A percentile compares a stretch with the other conserved stretches of the same genome.
Conservation (phyloP, 2,113 vertebrate species). For the Rhynchomys soricoides region DNA sequence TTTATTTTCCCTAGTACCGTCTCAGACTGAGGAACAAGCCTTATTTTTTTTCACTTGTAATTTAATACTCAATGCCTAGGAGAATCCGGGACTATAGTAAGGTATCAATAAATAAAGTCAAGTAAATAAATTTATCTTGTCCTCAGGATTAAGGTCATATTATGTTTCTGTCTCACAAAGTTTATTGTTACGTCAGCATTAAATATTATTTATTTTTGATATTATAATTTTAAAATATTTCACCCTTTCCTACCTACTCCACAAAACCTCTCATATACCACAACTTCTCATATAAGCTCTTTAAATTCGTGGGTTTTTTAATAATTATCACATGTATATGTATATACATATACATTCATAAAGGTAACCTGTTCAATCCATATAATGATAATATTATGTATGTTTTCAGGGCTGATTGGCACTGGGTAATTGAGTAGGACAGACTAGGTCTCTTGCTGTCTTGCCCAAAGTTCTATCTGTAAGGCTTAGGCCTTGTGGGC, state of each 20-base stretch:
- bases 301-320: neutral
- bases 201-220: neutral
- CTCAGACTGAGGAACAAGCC: neutral
- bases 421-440: neutral
- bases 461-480: neutral
- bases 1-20: neutral
- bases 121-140: slow-evolving; percentile 16
- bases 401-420: neutral
- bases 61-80: neutral
- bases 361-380: neutral
- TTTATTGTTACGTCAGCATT: neutral
- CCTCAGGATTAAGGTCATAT: neutral
- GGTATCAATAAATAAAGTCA: neutral
- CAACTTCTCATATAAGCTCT: accelerated
- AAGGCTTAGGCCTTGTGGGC: neutral
- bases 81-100: neutral
- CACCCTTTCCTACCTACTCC: neutral
- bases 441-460: neutral
- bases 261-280: neutral
- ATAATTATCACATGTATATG: neutral
- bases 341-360: neutral
- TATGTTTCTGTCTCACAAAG: neutral
- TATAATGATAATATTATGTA: neutral
- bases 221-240: neutral
- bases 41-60: slow-evolving; percentile 23